These are phyloP conservation scores for Allobates femoralis DNA, from an alignment of 2,797 vertebrate genomes.

Conservation along the genomic window DNA sequence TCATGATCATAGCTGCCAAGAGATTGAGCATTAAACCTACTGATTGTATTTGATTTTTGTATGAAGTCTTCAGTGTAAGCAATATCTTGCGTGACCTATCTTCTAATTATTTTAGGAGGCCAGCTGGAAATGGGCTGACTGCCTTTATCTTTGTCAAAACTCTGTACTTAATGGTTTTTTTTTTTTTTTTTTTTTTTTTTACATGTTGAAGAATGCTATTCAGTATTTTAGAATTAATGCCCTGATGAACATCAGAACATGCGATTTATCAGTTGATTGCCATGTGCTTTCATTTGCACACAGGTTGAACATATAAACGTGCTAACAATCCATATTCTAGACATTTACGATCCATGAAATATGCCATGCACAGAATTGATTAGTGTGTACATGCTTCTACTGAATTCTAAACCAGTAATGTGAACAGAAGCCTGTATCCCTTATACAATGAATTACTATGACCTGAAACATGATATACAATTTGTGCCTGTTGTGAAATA, in stretches of 20 bases:
- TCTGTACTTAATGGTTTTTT: no score
- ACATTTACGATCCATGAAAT: no score
- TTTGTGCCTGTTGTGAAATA: not conserved
- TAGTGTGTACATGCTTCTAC: not conserved
- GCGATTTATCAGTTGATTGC: no score
- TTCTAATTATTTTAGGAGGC: not conserved
- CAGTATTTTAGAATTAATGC: not conserved
- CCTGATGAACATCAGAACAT: not conserved
- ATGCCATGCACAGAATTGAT: no score
- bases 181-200: no score
- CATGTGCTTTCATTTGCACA: not conserved
- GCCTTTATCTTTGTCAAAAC: not conserved
- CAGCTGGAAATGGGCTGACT: not conserved
- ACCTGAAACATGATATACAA: not conserved
- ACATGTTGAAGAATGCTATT: not conserved
- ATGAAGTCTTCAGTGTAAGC: not conserved
- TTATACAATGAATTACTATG: not conserved
- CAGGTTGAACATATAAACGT: not conserved
- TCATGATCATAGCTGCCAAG: not conserved
- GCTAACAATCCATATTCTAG: no score
- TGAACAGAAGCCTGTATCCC: not conserved
- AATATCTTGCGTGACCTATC: not conserved
- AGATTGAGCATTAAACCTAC: not conserved
- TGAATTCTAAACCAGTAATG: no score
- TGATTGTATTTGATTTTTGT: not conserved